Evolutionary conservation across 2,797 vertebrate genomes (phyloP).

Genomic region (Petrocephalus schoutedeni): DNA sequence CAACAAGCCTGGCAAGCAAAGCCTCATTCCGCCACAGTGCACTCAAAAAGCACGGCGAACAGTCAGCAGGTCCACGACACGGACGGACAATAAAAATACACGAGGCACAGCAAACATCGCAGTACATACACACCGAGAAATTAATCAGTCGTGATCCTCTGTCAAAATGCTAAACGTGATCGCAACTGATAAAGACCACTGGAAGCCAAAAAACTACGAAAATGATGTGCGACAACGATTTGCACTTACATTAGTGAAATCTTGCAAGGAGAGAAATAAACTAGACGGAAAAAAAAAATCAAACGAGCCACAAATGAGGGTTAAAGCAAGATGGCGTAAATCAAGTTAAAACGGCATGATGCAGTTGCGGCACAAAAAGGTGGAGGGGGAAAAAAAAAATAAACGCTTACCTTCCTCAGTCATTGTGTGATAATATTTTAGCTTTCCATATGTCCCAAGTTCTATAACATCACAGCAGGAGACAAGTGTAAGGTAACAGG

Average conservation of each 20-base stretch:
- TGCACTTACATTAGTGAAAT: conserved; percentile 72
- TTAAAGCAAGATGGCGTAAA: conserved; percentile 29
- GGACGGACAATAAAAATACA: conserved; percentile 4
- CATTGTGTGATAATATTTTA: conserved; percentile 99
- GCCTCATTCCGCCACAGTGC: neutral
- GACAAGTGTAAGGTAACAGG: conserved; percentile 90
- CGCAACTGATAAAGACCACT: conserved; percentile 38
- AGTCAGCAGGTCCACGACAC: neutral
- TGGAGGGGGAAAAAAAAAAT: conserved; percentile 24
- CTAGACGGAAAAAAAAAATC: conserved; percentile 38
- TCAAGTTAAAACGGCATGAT: conserved; percentile 38
- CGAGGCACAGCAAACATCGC: neutral
- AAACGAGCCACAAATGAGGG: conserved; percentile 27
- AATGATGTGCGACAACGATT: conserved; percentile 57
- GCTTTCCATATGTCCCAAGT: conserved; percentile 99
- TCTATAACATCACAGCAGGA: conserved; percentile 99
- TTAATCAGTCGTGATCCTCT: neutral
- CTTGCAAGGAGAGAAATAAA: conserved; percentile 61
- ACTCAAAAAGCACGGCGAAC: neutral
- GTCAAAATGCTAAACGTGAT: conserved; percentile 16
- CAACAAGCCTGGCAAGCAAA: neutral
- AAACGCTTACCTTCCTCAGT: conserved; percentile 98
- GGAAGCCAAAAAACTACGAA: conserved; percentile 37
- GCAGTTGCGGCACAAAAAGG: conserved; percentile 37
- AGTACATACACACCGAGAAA: neutral